Conservation (phyloP, 2,113 vertebrate species). For the Cephalopterus ornatus region DNA sequence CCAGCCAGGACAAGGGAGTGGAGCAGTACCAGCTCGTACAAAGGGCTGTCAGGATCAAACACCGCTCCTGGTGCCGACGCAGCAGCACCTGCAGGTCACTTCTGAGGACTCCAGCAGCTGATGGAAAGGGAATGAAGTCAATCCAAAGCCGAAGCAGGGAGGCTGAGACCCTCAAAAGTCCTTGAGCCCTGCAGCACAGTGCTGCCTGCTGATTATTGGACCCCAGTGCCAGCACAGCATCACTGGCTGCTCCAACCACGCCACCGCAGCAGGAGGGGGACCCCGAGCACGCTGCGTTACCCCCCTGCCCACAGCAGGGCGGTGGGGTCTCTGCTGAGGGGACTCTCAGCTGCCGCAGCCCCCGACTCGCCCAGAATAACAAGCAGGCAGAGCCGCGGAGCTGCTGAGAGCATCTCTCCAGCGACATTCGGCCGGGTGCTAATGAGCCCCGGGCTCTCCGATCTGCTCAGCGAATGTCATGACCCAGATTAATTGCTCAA, state of each 20-base stretch:
- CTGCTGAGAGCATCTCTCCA: background rate
- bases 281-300: rapidly evolving
- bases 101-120: background rate
- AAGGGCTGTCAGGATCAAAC: background rate
- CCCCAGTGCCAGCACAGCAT: background rate
- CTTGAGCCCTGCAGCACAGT: slow-evolving; percentile 46
- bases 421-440: background rate
- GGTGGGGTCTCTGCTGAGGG: background rate
- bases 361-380: slow-evolving; percentile 37
- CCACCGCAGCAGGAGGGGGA: background rate
- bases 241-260: rapidly evolving
- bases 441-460: background rate
- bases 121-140: background rate
- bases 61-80: rapidly evolving
- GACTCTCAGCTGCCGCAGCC: slow-evolving; percentile 4
- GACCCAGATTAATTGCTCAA: slow-evolving; percentile 47
- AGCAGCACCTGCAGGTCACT: background rate
- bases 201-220: background rate
- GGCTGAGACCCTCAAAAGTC: slow-evolving; percentile 51
- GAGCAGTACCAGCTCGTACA: background rate
- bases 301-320: background rate
- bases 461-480: background rate
- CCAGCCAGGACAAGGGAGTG: rapidly evolving
- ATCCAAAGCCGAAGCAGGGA: background rate
- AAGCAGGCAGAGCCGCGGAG: background rate